Conservation (phyloP, 2,797 vertebrate genomes). For the Pyrocephalus nanus region DNA sequence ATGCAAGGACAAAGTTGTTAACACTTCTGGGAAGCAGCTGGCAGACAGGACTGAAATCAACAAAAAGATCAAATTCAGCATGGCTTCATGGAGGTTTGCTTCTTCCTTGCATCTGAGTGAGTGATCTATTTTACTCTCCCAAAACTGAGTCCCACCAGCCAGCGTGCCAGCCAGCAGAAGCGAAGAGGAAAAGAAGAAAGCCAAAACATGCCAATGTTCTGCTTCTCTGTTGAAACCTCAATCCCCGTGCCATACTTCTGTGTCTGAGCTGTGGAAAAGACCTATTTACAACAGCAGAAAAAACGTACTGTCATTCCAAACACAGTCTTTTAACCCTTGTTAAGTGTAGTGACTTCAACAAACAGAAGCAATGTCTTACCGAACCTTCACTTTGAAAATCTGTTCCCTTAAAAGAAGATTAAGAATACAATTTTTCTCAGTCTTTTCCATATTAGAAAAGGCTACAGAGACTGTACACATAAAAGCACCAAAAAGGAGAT, state of each 20-base stretch:
- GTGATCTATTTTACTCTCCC: not conserved
- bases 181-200: not conserved
- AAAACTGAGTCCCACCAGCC: not conserved
- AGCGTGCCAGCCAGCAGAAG: not conserved
- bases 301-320: not conserved
- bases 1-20: not conserved
- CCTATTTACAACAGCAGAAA: not conserved
- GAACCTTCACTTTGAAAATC: not conserved
- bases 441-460: not conserved
- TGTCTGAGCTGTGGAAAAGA: not conserved
- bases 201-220: fast-evolving
- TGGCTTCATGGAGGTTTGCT: not conserved
- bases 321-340: not conserved
- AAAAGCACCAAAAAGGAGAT: not conserved
- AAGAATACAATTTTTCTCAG: not conserved
- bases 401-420: not conserved
- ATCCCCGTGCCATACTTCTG: not conserved
- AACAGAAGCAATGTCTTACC: not conserved
- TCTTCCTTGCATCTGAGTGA: not conserved
- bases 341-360: not conserved
- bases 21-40: not conserved
- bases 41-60: not conserved
- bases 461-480: not conserved
- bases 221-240: not conserved
- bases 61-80: not conserved